Base-by-base conservation (phyloP, 2,113 vertebrate species). In the Sprattus sprattus region DNA sequence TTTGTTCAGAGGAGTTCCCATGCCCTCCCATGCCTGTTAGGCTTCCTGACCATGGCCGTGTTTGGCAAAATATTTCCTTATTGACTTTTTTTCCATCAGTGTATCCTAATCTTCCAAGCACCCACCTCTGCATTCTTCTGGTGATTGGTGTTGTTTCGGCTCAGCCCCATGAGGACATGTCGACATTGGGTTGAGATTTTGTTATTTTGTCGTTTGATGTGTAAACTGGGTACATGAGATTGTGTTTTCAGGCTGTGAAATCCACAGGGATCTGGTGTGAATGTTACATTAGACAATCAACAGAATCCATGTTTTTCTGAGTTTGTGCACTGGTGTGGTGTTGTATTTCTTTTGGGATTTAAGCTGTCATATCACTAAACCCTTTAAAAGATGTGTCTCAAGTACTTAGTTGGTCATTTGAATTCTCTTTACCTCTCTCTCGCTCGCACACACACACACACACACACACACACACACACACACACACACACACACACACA, bases 401-500 rank as follows among this genome's bases (percentile, higher is more conserved):
- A 13, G n/a, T n/a, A 15, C 52, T 25, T 67, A 8, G 25, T 71
- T 71, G 15, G 64, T 32, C 64, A 71, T 71, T 32, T 64, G 22
- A 32, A 71, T 13, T 25, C 25, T 11, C 64, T 28, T 11, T 11
- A 71, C 8, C 57, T 67, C 83, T 20, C 47, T 47, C n/a, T 78
- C 25, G 7, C 45, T n/a, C 57, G 78, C 64, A 11, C 80, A 57
- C 85, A n/a, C 25, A 39, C 44, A 22, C 46, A n/a, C 85, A 0
- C 85, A 4, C 67, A 20, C 71, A 49, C 45, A 13, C 81, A 50
- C 84, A 50, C 20, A 64, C 64, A 11, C 85, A 67, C 22, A 67
- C 60, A 67, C 60, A 25, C 60, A 25, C 64, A 32, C 64, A 71
- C 64, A 28, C 64, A 71, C 25, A 28, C 64, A 71, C 64, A 28